Evolutionary conservation across 2,797 vertebrate genomes (phyloP).

Genomic region (Malurus leucopterus): DNA sequence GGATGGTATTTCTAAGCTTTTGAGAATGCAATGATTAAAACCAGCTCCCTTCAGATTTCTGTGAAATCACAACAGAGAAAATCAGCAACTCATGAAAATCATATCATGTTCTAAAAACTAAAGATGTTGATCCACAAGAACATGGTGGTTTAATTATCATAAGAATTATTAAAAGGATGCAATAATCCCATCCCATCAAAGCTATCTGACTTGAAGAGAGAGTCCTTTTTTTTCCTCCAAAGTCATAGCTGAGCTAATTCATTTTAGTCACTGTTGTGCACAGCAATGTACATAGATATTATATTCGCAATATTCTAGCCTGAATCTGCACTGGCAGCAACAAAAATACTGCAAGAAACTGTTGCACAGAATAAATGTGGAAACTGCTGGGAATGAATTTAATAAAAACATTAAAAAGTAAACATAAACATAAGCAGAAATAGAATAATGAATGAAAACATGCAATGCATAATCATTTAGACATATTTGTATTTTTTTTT

Average conservation of each 20-base stretch:
- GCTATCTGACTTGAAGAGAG: neutral
- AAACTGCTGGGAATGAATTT: neutral
- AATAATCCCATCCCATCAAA: neutral
- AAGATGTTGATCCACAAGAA: neutral
- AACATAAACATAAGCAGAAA: neutral
- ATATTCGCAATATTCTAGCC: neutral
- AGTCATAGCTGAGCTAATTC: neutral
- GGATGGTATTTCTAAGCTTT: neutral
- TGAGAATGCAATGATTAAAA: neutral
- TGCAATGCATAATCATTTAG: accelerated
- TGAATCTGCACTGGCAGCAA: neutral
- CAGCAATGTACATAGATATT: neutral
- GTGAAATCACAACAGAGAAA: neutral
- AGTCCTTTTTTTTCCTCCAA: neutral
- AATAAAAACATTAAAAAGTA: neutral
- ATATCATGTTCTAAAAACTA: neutral
- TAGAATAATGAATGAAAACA: neutral
- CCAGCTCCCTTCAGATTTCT: neutral
- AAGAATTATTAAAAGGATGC: neutral
- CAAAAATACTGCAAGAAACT: neutral
- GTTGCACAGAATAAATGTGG: neutral
- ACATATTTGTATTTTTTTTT: neutral
- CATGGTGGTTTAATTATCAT: neutral
- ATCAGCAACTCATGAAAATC: neutral
- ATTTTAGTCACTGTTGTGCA: neutral